A percentile compares a stretch with the other conserved stretches of the same genome.
phyloP scores from a whole-genome alignment of 2,113 vertebrate species.

The Hyaena hyaena region DNA sequence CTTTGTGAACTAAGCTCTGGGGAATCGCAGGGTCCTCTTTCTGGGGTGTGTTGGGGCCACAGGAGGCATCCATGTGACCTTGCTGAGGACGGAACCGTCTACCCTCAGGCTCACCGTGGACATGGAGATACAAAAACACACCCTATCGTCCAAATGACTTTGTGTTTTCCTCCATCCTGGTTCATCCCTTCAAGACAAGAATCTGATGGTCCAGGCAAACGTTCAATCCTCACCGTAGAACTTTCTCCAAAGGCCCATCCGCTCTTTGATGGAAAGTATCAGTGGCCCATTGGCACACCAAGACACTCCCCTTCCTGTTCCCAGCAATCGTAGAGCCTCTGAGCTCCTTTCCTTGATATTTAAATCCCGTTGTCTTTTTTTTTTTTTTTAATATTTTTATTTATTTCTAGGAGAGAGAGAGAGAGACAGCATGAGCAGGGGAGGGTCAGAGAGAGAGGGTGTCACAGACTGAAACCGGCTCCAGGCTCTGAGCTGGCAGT shows the following conservation, averaged over 20 bases:
- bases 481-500: too few species aligned
- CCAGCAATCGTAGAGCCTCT: neutral
- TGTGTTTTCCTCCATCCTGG: fast-evolving
- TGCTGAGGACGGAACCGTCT: neutral
- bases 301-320: neutral
- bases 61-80: neutral
- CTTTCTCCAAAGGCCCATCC: neutral
- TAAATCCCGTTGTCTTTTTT: neutral
- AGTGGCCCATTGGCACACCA: fast-evolving
- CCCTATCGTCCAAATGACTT: too few species aligned
- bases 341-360: neutral
- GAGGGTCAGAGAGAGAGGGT: too few species aligned
- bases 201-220: neutral
- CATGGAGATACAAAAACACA: neutral
- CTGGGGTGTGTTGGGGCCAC: neutral
- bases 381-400: too few species aligned
- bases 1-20: neutral
- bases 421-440: too few species aligned
- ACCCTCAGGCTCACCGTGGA: neutral
- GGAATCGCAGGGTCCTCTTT: neutral
- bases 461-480: too few species aligned
- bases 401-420: too few species aligned
- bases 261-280: neutral
- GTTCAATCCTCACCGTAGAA: fast-evolving
- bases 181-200: neutral